Conservation (phyloP, 2,797 vertebrate species). For the Enteromius paludinosus region DNA sequence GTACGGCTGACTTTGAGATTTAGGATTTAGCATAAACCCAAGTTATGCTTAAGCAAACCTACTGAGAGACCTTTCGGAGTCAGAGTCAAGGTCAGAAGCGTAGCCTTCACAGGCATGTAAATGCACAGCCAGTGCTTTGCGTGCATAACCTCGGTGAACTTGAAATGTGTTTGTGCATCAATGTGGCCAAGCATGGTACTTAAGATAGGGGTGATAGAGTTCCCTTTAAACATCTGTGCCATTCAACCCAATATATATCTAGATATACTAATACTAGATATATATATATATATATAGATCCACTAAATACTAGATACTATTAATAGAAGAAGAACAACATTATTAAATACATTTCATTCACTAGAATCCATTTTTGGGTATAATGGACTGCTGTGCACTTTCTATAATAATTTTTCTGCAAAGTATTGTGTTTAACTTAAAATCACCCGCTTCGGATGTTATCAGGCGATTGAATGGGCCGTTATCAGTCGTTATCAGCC, state of each 20-base stretch:
- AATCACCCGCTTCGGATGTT: too few species aligned
- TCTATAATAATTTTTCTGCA: background rate
- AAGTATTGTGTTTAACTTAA: background rate
- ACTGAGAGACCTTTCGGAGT: background rate
- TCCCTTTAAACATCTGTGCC: background rate
- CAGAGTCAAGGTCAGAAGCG: background rate
- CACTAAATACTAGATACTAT: background rate
- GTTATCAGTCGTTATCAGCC: too few species aligned
- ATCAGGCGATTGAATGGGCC: too few species aligned
- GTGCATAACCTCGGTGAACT: background rate
- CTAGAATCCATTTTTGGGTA: background rate
- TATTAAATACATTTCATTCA: background rate
- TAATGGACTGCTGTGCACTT: background rate
- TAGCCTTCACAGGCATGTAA: background rate
- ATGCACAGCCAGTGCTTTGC: background rate
- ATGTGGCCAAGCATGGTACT: background rate
- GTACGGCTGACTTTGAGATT: background rate
- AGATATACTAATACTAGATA: background rate
- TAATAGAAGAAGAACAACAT: background rate
- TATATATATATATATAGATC: background rate
- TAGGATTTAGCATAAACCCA: background rate
- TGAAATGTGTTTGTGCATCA: conserved; percentile 17
- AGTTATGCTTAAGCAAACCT: background rate
- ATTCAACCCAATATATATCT: background rate
- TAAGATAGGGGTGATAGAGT: background rate